phyloP scores from a whole-genome alignment of 1,140 invertebrate species.

The Tenebrio molitor region DNA sequence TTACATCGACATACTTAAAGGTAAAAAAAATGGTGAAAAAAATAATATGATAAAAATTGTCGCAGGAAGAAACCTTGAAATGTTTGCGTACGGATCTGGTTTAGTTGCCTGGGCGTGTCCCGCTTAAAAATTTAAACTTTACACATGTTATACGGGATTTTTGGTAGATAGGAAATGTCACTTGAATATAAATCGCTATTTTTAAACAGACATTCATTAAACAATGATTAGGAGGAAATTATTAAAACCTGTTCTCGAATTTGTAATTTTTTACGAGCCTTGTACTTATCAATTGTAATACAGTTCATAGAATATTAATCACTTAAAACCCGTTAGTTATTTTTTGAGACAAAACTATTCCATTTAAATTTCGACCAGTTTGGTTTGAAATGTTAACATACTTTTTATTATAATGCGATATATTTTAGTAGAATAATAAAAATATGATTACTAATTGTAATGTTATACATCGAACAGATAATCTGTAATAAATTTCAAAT shows the following conservation, averaged over 20 bases:
- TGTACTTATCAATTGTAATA: too few relatives aligned
- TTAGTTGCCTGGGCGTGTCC: slow-evolving; percentile 18
- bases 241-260: neutral
- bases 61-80: slow-evolving; percentile 36
- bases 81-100: slow-evolving; percentile 14
- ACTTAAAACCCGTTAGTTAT: too few relatives aligned
- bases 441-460: too few relatives aligned
- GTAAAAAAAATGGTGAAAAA: slow-evolving; percentile 20
- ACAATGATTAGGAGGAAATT: neutral
- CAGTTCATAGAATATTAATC: too few relatives aligned
- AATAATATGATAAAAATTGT: slow-evolving; percentile 17
- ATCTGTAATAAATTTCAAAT: too few relatives aligned
- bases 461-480: too few relatives aligned
- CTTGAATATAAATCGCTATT: neutral
- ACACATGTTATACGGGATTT: neutral
- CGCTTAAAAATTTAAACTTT: slow-evolving; percentile 15
- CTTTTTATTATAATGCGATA: too few relatives aligned
- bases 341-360: too few relatives aligned
- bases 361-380: too few relatives aligned
- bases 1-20: neutral
- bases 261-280: neutral
- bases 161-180: slow-evolving; percentile 8
- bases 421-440: too few relatives aligned
- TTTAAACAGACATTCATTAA: slow-evolving; percentile 4
- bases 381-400: too few relatives aligned